Conservation (phyloP, 1,140 invertebrate species). For the Sycobia sp. region DNA sequence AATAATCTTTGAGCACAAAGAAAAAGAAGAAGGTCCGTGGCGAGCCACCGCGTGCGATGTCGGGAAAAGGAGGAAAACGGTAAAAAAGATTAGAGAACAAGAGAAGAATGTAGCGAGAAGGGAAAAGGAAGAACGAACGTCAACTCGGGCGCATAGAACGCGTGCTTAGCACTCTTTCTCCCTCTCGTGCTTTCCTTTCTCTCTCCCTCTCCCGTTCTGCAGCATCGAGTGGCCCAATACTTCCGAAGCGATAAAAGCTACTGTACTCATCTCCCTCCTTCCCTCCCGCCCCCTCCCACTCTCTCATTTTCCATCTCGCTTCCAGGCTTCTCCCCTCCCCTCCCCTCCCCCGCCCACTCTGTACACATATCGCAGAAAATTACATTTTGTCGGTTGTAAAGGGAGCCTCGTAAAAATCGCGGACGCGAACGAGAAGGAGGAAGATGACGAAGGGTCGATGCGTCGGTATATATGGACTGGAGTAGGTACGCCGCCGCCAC, state of each 20-base stretch:
- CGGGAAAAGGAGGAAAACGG: background rate
- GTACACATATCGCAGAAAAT: slow-evolving; percentile 56
- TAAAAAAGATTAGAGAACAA: background rate
- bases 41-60: too few species aligned
- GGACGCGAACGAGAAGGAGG: slow-evolving; percentile 29
- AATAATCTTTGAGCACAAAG: background rate
- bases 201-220: slow-evolving; percentile 8
- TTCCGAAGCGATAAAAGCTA: slow-evolving; percentile 24
- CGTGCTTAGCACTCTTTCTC: slow-evolving; percentile 2
- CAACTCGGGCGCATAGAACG: background rate
- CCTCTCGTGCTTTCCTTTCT: background rate
- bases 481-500: slow-evolving; percentile 37
- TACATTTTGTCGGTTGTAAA: slow-evolving; percentile 61
- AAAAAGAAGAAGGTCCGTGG: slow-evolving; percentile 4
- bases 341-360: slow-evolving; percentile 29
- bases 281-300: slow-evolving; percentile 31
- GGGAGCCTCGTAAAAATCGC: slow-evolving; percentile 57
- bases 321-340: too few species aligned
- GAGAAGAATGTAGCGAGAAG: background rate
- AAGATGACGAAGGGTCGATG: background rate
- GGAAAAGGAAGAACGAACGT: slow-evolving; percentile 3
- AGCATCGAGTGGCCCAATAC: slow-evolving; percentile 19
- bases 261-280: background rate
- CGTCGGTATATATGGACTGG: too few species aligned
- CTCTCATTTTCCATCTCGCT: too few species aligned